A percentile compares a stretch with the other conserved stretches of the same genome.
Conservation (phyloP, 2,888 invertebrate genomes). For the Tenthredo livida region DNA sequence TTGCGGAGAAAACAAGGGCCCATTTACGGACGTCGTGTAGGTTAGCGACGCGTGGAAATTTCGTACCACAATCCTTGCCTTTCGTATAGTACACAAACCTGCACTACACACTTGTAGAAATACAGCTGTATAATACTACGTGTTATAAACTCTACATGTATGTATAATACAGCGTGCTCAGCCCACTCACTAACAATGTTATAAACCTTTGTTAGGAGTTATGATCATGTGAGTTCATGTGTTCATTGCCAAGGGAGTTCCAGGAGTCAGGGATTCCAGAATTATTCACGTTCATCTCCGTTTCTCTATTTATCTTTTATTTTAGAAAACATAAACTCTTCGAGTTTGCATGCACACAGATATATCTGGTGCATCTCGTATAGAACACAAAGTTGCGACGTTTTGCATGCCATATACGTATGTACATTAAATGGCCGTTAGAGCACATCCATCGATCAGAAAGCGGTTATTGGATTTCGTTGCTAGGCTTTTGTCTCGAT, state of each 20-base stretch:
- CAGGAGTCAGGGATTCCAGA: not conserved
- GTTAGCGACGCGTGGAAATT: constrained; percentile 29
- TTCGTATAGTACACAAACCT: not conserved
- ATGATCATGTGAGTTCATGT: constrained; percentile 10
- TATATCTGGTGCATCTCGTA: not conserved
- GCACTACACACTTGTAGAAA: not conserved
- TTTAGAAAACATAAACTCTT: not conserved
- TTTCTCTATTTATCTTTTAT: not conserved
- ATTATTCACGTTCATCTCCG: not conserved
- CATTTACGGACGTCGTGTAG: constrained; percentile 14
- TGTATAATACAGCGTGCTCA: not conserved
- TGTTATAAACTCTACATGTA: not conserved
- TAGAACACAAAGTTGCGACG: not conserved
- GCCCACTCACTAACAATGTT: constrained; percentile 23
- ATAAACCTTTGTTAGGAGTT: constrained; percentile 19
- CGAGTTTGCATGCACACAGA: not conserved
- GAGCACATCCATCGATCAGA: constrained; percentile 72
- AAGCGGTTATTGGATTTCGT: constrained; percentile 73
- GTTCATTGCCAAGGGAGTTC: constrained; percentile 20
- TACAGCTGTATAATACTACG: not conserved
- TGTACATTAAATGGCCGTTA: constrained; percentile 56
- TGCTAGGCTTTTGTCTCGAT: constrained; percentile 75
- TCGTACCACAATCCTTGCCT: constrained; percentile 7
- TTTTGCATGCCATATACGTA: not conserved
- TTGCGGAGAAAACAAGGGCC: constrained; percentile 22